Base-by-base conservation (phyloP, 2,797 vertebrate genomes). In the Gymnothorax javanicus region DNA sequence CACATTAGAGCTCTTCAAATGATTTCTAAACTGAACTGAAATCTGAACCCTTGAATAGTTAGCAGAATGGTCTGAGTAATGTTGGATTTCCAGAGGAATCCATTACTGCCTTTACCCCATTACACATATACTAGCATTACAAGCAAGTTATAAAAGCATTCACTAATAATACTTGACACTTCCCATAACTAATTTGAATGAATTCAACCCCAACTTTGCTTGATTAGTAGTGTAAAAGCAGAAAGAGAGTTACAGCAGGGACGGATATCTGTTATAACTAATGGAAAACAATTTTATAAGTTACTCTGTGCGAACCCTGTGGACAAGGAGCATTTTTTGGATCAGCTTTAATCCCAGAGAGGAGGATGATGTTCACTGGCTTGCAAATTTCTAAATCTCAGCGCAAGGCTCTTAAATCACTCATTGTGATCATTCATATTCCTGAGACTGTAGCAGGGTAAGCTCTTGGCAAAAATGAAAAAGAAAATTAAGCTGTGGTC, bases 401-500 rank as follows among this genome's bases (percentile, higher is more conserved):
- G 15, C 62, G 43, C 20, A 20, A 20, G 57, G 57, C 60, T 84
- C 27, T 84, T 50, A 57, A 12, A 64, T 6, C 11, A 64, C 27
- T 62, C 83, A 33, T 7, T 84, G 33, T 84, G 62, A 84, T 64
- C 33, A 50, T 67, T 60, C 83, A 84, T 58, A 84, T 64, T 84
- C 23, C 33, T 50, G 8, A 59, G 52, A 81, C 83, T 67, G 23
- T 60, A 84, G 60, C 60, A 50, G 52, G 77, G 33, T 85, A 85
- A 85, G 71, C 84, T 85, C 56, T 57, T 71, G 64, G 69, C 84
- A 71, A 85, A 23, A 52, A 85, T 25, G 84, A 73, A 57, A 52
- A 64, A 25, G 7, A 25, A 27, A 85, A 85, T 71, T 73, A 52
- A 73, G 54, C 50, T 71, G 64, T 56, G n/a, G 62, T 71, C 58